Evolutionary conservation across 37 sponge, comb jelly and placozoan genomes (phyloP).

Genomic region (Chondrosia reniformis): DNA sequence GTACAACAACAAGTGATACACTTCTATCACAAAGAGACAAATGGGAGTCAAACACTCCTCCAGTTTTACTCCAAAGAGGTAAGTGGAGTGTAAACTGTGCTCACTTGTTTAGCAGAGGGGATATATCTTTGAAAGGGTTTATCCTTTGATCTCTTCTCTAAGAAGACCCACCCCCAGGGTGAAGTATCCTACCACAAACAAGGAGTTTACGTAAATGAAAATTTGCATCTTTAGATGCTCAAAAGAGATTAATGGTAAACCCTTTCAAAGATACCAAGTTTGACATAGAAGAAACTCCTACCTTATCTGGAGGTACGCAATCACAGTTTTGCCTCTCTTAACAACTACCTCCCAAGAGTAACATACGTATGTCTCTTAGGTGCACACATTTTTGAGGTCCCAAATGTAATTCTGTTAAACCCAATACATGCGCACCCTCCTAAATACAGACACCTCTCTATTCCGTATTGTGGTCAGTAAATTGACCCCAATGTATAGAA

Average conservation of each 20-base stretch:
- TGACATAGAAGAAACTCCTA: no score
- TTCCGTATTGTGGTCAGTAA: neutral
- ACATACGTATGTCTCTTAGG: neutral
- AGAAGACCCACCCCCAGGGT: no score
- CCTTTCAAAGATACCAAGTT: no score
- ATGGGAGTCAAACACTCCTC: neutral
- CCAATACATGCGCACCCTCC: neutral
- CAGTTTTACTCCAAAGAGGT: conserved; percentile 7
- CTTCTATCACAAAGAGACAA: neutral
- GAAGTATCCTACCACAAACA: no score
- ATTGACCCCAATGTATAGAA: neutral
- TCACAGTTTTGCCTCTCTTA: neutral
- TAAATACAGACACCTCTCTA: neutral
- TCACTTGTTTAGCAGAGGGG: no score
- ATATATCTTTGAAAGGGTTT: no score
- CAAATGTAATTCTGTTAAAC: neutral
- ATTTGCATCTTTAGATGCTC: no score
- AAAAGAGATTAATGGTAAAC: no score
- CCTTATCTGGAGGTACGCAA: no score
- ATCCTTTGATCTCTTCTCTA: no score
- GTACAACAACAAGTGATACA: neutral
- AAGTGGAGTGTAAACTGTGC: no score
- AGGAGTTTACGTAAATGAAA: no score
- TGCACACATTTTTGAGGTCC: neutral
- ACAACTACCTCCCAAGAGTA: neutral